Conservation (phyloP, 1,140 invertebrate species). For the Cepaea nemoralis region DNA sequence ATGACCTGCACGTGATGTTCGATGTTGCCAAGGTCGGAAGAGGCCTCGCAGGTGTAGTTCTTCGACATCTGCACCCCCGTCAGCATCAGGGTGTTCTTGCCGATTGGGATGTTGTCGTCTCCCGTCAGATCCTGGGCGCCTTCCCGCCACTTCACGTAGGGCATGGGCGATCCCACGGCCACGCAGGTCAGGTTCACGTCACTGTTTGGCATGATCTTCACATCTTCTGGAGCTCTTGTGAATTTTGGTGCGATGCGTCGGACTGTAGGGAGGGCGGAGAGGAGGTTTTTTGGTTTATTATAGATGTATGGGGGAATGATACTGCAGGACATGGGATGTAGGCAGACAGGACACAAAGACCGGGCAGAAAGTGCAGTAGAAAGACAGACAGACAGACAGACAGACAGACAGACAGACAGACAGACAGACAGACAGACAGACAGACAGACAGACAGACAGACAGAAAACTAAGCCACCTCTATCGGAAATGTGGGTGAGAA, state of each 20-base stretch:
- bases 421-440: too few species aligned
- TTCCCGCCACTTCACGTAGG: conserved; percentile 94
- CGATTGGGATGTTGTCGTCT: conserved; percentile 72
- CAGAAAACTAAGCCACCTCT: too few species aligned
- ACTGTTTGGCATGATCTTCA: conserved; percentile 90
- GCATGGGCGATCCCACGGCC: conserved; percentile 97
- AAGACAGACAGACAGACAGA: too few species aligned
- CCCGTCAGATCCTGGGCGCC: conserved; percentile 86
- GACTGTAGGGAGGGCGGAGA: conserved; percentile 81
- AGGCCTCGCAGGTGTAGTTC: conserved; percentile 96
- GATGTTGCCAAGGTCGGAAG: conserved; percentile 92
- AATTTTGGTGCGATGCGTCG: conserved; percentile 93
- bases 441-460: too few species aligned
- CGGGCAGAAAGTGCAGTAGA: too few species aligned
- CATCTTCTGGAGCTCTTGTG: conserved; percentile 87
- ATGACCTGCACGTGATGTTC: conserved; percentile 88
- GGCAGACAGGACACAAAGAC: too few species aligned
- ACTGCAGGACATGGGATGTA: too few species aligned
- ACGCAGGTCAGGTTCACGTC: conserved; percentile 95
- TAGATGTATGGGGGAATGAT: too few species aligned
- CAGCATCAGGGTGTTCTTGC: conserved; percentile 85
- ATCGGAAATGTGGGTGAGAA: too few species aligned
- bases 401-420: too few species aligned
- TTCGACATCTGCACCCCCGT: conserved; percentile 90
- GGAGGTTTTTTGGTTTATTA: too few species aligned